These are phyloP conservation scores for Littorina saxatilis DNA, from an alignment of 1,140 invertebrate genomes.

Conservation along the genomic window DNA sequence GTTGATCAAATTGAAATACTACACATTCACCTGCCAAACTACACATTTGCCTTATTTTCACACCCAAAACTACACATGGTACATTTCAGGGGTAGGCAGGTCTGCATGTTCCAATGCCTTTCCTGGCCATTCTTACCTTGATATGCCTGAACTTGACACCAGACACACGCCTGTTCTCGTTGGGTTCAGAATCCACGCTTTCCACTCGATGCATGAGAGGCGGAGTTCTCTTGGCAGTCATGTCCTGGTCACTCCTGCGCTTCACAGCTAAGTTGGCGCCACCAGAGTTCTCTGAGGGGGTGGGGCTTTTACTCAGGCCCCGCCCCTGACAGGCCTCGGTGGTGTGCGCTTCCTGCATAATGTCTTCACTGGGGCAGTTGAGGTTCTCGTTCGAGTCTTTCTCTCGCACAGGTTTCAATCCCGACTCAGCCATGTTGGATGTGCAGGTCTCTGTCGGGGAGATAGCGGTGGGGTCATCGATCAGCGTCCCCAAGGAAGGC, in stretches of 20 bases:
- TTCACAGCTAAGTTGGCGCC: conserved; percentile 52
- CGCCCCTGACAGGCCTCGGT: background rate
- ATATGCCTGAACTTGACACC: conserved; percentile 46
- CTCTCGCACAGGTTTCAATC: conserved; percentile 53
- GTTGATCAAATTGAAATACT: no score
- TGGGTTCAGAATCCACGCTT: conserved; percentile 37
- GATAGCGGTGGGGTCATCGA: conserved; percentile 31
- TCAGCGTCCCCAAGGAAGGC: conserved; percentile 27
- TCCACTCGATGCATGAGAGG: conserved; percentile 32
- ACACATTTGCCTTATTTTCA: no score
- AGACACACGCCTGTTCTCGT: conserved; percentile 2
- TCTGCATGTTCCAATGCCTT: no score
- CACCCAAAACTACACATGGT: no score
- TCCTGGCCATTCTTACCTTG: conserved; percentile 46
- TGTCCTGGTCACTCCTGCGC: conserved; percentile 63
- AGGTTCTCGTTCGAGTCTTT: conserved; percentile 72
- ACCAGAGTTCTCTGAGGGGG: background rate
- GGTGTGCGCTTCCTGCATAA: conserved; percentile 23
- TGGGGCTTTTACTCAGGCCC: background rate
- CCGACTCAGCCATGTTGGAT: conserved; percentile 26
- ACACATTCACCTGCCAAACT: no score
- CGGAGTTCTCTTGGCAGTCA: conserved; percentile 51
- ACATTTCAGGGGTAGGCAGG: no score
- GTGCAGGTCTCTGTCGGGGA: conserved; percentile 19
- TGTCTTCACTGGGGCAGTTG: conserved; percentile 54